A percentile compares a stretch with the other conserved stretches of the same genome.
Conservation (phyloP, 23 tunicate species). For the Phallusia fumigata region DNA sequence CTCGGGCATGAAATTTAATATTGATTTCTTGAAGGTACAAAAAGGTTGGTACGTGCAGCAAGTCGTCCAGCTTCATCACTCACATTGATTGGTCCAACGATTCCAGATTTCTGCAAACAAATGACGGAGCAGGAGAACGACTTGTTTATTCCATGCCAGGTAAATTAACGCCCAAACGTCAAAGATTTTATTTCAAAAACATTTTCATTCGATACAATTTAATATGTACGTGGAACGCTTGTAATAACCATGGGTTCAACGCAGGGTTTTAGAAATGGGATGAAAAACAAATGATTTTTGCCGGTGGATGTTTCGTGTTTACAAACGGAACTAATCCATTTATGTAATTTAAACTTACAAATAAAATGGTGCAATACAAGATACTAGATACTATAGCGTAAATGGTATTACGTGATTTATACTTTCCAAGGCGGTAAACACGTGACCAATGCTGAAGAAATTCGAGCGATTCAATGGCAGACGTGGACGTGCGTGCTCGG, state of each 20-base stretch:
- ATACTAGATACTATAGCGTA: neutral
- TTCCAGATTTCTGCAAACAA: constrained; percentile 74
- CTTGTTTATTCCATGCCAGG: constrained; percentile 92
- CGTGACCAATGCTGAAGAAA: constrained; percentile 72
- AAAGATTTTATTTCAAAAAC: too few species aligned
- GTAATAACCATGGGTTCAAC: too few species aligned
- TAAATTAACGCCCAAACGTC: neutral
- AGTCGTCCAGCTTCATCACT: constrained; percentile 96
- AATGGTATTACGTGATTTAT: neutral
- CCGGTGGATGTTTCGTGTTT: too few species aligned
- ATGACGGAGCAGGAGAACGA: constrained; percentile 99
- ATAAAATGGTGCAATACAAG: too few species aligned
- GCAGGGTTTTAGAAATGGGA: too few species aligned
- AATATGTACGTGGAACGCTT: too few species aligned
- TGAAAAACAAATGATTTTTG: too few species aligned
- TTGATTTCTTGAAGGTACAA: constrained; percentile 40
- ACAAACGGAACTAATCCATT: too few species aligned
- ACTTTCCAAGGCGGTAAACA: constrained; percentile 56
- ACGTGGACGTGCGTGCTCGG: constrained; percentile 94
- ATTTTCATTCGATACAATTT: too few species aligned
- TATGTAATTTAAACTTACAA: too few species aligned
- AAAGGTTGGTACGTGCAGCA: constrained; percentile 72
- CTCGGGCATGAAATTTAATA: neutral
- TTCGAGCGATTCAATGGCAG: constrained; percentile 80
- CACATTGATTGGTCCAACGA: constrained; percentile 99